Conservation (phyloP, 2,888 invertebrate genomes). For the Resseliella maxima region DNA sequence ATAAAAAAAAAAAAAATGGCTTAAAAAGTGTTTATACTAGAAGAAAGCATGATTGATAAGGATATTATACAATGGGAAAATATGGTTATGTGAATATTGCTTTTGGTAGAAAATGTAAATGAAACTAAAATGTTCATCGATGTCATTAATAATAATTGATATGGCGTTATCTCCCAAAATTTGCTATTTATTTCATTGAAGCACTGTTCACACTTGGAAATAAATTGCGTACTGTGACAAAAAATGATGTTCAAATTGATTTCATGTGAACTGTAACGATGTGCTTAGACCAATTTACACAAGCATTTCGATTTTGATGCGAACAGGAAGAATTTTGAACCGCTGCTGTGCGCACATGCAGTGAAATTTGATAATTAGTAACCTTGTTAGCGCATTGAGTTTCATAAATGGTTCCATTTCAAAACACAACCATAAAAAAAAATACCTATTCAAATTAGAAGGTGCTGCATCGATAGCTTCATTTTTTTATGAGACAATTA, state of each 20-base stretch:
- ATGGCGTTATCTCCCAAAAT: background rate
- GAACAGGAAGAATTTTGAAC: too few species aligned
- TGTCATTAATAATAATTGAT: background rate
- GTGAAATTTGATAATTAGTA: background rate
- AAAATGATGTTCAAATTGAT: background rate
- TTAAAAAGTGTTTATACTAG: too few species aligned
- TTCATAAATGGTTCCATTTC: background rate
- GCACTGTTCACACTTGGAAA: slow-evolving; percentile 7
- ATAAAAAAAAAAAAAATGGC: too few species aligned
- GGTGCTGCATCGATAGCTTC: background rate
- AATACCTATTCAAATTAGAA: slow-evolving; percentile 18
- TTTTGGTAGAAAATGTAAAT: background rate
- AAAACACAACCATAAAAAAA: background rate
- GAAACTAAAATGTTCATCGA: background rate
- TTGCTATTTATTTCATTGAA: background rate
- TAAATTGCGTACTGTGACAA: background rate
- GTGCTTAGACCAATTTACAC: too few species aligned
- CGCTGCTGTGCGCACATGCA: background rate
- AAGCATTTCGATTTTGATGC: too few species aligned
- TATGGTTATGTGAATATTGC: too few species aligned
- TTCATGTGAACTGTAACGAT: background rate
- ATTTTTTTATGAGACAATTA: background rate
- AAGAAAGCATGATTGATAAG: background rate
- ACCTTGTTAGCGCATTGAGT: background rate
- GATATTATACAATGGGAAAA: background rate